These are phyloP conservation scores for Diprion similis DNA, from an alignment of 1,140 invertebrate species.

Conservation along the genomic window DNA sequence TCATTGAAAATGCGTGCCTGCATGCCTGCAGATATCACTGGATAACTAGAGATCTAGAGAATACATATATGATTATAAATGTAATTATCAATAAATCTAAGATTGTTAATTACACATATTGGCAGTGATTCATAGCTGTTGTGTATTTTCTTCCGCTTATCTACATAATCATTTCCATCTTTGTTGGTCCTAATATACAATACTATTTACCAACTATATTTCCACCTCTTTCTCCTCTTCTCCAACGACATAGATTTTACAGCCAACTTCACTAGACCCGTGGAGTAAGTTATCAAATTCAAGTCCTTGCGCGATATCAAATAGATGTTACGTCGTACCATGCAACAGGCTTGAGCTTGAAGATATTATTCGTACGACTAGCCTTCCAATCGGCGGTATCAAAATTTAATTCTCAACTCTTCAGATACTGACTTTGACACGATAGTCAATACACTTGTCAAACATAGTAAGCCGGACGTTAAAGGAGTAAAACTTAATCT, in stretches of 20 bases:
- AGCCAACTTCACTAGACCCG: conserved; percentile 32
- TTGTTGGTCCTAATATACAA: not conserved
- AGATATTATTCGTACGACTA: too few relatives aligned
- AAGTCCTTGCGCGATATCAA: conserved; percentile 25
- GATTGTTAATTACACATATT: conserved; percentile 56
- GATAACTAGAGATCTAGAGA: conserved; percentile 25
- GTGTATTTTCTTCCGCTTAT: conserved; percentile 33
- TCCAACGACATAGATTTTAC: conserved; percentile 18
- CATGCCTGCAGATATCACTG: conserved; percentile 13
- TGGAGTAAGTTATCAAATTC: conserved; percentile 33
- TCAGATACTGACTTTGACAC: too few relatives aligned
- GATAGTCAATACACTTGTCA: too few relatives aligned
- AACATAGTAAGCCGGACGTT: too few relatives aligned
- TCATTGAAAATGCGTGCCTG: not conserved
- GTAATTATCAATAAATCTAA: conserved; percentile 34
- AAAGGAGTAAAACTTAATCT: too few relatives aligned
- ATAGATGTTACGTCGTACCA: conserved; percentile 17
- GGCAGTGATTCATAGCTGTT: conserved; percentile 60
- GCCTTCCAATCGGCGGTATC: too few relatives aligned
- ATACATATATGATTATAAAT: conserved; percentile 34
- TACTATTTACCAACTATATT: conserved; percentile 6
- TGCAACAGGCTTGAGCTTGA: not conserved
- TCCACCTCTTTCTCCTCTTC: not conserved
- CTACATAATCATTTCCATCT: not conserved
- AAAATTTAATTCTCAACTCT: too few relatives aligned